Conservation (phyloP, 2,113 vertebrate genomes). For the Heterochromis multidens region DNA sequence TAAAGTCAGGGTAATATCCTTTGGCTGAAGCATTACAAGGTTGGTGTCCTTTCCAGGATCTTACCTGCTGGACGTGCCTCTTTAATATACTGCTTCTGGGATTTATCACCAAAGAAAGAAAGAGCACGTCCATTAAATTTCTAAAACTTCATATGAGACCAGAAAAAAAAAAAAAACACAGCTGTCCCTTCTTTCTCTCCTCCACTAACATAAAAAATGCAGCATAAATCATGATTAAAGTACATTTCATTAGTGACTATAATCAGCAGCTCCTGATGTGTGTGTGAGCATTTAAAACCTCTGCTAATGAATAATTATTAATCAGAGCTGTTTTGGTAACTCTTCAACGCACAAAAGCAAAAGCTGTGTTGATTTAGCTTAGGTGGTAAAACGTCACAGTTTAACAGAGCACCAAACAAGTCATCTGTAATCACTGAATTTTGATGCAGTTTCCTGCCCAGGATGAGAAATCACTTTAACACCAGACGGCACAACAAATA, state of each 20-base stretch:
- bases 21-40: neutral
- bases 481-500: neutral
- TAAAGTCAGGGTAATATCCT: rapidly evolving
- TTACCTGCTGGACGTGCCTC: neutral
- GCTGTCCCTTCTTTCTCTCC: rapidly evolving
- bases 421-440: neutral
- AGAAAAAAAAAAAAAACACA: neutral
- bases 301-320: neutral
- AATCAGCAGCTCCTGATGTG: neutral
- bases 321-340: neutral
- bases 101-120: neutral
- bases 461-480: neutral
- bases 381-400: neutral
- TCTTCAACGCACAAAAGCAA: neutral
- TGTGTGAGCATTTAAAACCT: neutral
- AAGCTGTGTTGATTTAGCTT: neutral
- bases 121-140: neutral
- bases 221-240: neutral
- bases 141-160: neutral
- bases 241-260: neutral
- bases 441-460: neutral
- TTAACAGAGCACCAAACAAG: neutral
- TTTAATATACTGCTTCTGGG: neutral
- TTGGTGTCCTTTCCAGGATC: neutral
- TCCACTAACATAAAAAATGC: neutral